Base-by-base conservation (phyloP, 2,797 vertebrate species). In the Fistularia commersonii region DNA sequence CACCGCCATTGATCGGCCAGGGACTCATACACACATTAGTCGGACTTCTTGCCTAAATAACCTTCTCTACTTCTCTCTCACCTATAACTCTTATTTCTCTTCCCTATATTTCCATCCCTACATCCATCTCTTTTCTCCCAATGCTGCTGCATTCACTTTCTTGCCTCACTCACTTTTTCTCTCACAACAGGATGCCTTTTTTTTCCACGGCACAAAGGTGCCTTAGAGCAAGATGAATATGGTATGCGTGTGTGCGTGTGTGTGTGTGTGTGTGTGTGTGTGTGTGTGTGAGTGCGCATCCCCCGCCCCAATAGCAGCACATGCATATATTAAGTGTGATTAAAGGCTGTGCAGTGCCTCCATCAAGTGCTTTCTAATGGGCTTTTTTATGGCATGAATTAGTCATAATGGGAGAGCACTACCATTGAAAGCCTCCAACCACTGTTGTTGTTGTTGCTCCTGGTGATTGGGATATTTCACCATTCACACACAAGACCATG, bases 311-410 rank as follows among this genome's bases (percentile, higher is more conserved):
- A 87, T 87, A 80, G 86, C 79, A 11, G 77, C 80, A 80, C 81
- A 82, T 84, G 87, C 87, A 88, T 89, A 90, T 86, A 89, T 89
- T 88, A 89, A 88, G 80, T 84, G 80, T 89, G 89, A 89, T 89
- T 89, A 90, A 90, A 88, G 80, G 72, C 75, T 81, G 81, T 76
- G 83, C 86, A 66, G 79, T 79, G 80, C 85, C 80, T 89, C 87
- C 83, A 88, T 88, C 87, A 86, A 90, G 87, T 87, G 88, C 84
- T 88, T 89, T 81, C 84, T 89, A 90, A 90, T 88, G 86, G 84
- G 76, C 79, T 87, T 89, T 90, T 89, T 88, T 89, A 88, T 87
- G 79, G 87, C 85, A 88, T 88, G 83, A 88, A 89, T 91, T 90
- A 88, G 85, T 89, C 83, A 89, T 87, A 89, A 88, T 86, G 81